Percentiles rank a stretch among this genome's conserved stretches.
Conservation (phyloP, 2,113 vertebrate species). For the Crotalus viridis region DNA sequence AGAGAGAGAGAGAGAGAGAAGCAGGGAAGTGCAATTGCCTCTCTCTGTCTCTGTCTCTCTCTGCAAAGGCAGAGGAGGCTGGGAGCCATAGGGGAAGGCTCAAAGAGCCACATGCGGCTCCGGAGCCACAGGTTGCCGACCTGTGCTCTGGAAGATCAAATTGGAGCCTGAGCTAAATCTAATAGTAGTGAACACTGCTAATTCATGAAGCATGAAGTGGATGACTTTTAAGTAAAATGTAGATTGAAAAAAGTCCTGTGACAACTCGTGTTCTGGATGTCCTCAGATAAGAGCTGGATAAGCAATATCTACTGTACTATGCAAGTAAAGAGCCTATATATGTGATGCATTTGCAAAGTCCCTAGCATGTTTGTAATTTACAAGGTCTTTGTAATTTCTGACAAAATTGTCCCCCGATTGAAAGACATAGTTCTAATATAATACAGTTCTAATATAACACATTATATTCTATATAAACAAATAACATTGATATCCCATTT, state of each 20-base stretch:
- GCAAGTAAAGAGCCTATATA: neutral
- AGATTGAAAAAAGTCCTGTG: neutral
- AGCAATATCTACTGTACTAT: neutral
- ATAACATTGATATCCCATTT: neutral
- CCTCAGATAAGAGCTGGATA: neutral
- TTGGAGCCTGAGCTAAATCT: neutral
- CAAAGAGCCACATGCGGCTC: too few species aligned
- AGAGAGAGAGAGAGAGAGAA: too few species aligned
- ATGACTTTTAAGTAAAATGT: neutral
- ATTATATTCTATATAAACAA: neutral
- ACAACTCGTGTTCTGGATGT: neutral
- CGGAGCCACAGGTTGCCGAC: too few species aligned
- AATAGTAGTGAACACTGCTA: neutral
- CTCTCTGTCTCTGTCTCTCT: too few species aligned
- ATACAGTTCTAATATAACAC: neutral
- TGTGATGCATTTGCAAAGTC: neutral
- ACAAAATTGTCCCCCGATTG: neutral
- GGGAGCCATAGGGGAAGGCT: too few species aligned
- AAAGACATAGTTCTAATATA: neutral
- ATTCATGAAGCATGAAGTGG: neutral
- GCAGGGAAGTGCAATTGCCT: too few species aligned
- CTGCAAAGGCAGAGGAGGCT: too few species aligned
- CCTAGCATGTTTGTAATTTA: neutral
- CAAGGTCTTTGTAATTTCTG: neutral
- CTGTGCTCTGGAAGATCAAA: neutral